Evolutionary conservation across 2,888 invertebrate genomes (phyloP), one percentile per base, ranked within the genome.

Genomic region (Luperina nickerlii): DNA sequence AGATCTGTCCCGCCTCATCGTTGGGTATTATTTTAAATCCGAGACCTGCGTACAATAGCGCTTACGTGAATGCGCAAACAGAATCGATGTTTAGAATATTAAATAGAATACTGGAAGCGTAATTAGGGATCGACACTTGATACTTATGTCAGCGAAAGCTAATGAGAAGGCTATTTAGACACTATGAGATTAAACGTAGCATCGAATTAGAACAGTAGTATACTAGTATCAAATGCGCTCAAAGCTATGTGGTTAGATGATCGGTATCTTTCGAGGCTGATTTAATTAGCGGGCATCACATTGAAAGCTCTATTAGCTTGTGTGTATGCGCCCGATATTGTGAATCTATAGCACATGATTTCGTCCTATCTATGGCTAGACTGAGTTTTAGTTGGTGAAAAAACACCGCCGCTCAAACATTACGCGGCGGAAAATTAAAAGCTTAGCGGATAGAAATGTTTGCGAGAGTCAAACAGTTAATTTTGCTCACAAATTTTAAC

Each of bases 181-280:
- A 74, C 27, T 42, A 75, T 62, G 60, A 67, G 32, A 48, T 76
- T 68, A 42, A 62, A 78, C 27, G 32, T 32, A 60, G 32, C 48
- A 68, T 73, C 15, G n/a, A 73, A 79, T 38, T n/a, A 38, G 42
- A 70, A 67, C n/a, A 74, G 57, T 65, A n/a, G 18, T 32, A 32
- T 32, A 32, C 32, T 32, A 32, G 32, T 75, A 62, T 13, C 32
- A 24, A 82, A 69, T 57, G 38, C 42, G 63, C 74, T 69, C 74
- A 42, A 65, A 74, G 68, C 70, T 78, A 79, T 82, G 77, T 84
- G 74, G 75, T 76, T 65, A 78, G 71, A 78, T 87, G 84, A 87
- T 81, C 27, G 38, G 70, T 70, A 84, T 79, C 81, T 79, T 79
- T 69, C 70, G 73, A 78, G 48, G 70, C 77, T 77, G 67, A 82